phyloP scores from a whole-genome alignment of 2,113 vertebrate species.

The Rostratula benghalensis region DNA sequence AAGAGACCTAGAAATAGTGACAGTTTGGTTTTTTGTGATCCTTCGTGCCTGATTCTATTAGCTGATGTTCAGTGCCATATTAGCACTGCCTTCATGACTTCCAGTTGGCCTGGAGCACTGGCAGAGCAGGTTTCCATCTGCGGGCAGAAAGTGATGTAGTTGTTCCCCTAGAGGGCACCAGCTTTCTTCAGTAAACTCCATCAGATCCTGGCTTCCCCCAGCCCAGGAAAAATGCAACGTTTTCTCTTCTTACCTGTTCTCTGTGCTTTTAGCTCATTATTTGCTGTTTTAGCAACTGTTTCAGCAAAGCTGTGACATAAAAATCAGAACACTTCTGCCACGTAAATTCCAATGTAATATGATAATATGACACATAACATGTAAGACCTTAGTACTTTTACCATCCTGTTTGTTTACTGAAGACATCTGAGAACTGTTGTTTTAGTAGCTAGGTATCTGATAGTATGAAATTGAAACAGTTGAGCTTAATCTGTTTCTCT shows the following conservation, averaged over 20 bases:
- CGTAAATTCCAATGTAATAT: rapidly evolving
- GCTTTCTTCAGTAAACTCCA: background rate
- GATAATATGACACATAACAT: background rate
- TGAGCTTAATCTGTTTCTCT: background rate
- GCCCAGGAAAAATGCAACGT: background rate
- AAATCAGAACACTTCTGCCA: background rate
- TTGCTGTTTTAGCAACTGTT: background rate
- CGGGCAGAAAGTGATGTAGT: background rate
- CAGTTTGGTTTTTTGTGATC: background rate
- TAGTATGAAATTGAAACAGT: background rate
- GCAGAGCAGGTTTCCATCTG: background rate
- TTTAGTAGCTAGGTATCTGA: background rate
- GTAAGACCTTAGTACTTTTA: background rate
- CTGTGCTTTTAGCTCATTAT: background rate
- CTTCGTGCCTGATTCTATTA: background rate
- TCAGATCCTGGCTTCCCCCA: background rate
- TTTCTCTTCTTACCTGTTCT: background rate
- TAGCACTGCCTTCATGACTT: background rate
- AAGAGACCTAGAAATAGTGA: background rate
- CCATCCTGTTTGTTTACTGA: background rate
- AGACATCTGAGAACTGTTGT: background rate
- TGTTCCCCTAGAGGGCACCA: background rate
- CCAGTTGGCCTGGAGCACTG: background rate
- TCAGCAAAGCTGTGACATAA: background rate
- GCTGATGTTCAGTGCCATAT: background rate